These are phyloP conservation scores for Scartelaos histophorus DNA, from an alignment of 2,113 vertebrate genomes.

Conservation along the genomic window DNA sequence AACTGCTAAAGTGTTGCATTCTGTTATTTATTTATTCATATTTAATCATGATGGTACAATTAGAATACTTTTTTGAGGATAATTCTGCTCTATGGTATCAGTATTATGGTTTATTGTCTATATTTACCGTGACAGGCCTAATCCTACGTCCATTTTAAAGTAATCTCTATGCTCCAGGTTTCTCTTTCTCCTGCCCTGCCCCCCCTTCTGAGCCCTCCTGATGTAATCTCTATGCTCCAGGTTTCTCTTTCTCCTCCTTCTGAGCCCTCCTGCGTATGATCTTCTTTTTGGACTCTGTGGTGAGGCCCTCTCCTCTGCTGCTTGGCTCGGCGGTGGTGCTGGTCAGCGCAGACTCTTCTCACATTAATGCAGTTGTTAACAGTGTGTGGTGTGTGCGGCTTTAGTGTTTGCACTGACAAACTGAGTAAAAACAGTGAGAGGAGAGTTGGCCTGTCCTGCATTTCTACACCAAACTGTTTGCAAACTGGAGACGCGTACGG, in stretches of 20 bases:
- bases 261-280: constrained; percentile 2
- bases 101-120: too few relatives aligned
- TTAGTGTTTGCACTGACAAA: constrained; percentile 52
- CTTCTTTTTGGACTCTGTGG: constrained; percentile 21
- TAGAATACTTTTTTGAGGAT: too few relatives aligned
- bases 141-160: neutral
- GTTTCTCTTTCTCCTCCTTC: neutral
- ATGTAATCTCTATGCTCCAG: neutral
- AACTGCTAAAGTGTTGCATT: too few relatives aligned
- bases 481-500: neutral
- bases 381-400: constrained; percentile 70
- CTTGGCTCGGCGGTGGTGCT: constrained; percentile 42
- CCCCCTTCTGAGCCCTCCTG: neutral
- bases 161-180: neutral
- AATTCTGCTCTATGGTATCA: too few relatives aligned
- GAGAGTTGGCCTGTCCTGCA: constrained; percentile 24
- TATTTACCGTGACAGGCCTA: too few relatives aligned
- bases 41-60: too few relatives aligned
- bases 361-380: constrained; percentile 72
- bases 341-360: constrained; percentile 46
- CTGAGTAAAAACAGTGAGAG: constrained; percentile 30
- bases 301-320: constrained; percentile 27
- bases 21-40: too few relatives aligned
- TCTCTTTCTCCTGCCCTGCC: neutral
- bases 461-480: constrained; percentile 14